These are phyloP conservation scores for Grammomys dolichurus DNA, from an alignment of 2,113 vertebrate genomes.

Conservation along the genomic window DNA sequence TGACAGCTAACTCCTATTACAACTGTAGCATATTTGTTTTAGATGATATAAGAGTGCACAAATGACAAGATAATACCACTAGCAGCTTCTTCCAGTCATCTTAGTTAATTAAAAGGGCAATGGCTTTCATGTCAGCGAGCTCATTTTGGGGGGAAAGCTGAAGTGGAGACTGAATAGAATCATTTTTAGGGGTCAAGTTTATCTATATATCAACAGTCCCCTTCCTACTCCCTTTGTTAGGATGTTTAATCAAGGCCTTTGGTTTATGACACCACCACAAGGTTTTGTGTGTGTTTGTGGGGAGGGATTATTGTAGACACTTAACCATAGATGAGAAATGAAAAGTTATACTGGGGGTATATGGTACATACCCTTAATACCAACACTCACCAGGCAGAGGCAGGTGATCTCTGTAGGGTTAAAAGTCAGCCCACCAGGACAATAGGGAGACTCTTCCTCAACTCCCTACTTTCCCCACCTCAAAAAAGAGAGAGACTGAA, in stretches of 20 bases:
- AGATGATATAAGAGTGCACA: constrained; percentile 28
- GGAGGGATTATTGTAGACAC: neutral
- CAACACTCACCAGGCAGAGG: neutral
- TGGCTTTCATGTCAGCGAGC: neutral
- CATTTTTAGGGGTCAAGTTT: neutral
- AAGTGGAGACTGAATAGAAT: constrained; percentile 22
- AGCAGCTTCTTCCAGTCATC: neutral
- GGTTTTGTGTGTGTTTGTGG: neutral
- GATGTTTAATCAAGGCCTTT: neutral
- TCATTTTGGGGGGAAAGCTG: constrained; percentile 24
- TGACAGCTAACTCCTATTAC: constrained; percentile 32
- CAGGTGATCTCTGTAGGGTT: neutral
- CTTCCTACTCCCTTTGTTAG: neutral
- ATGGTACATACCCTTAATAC: neutral
- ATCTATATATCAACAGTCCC: neutral
- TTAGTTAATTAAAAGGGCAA: neutral
- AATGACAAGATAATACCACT: neutral
- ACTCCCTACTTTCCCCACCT: neutral
- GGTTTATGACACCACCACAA: neutral
- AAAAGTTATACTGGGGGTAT: neutral
- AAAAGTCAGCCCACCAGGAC: neutral
- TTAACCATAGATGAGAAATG: neutral
- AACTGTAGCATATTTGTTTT: constrained; percentile 4
- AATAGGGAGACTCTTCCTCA: neutral
- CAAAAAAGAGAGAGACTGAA: neutral